Evolutionary conservation across 2,888 invertebrate genomes (phyloP).

Genomic region (Dastarcus helophoroides): DNA sequence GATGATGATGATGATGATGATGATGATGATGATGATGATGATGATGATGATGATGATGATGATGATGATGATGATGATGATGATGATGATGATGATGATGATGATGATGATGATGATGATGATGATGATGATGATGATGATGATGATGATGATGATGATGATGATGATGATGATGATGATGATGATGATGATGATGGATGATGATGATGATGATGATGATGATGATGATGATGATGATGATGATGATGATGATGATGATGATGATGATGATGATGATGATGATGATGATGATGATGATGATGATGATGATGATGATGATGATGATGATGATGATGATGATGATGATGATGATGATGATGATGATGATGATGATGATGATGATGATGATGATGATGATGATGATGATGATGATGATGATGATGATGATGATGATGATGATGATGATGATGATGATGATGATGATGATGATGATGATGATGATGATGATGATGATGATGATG

Average conservation of each 20-base stretch:
- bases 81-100: slow-evolving; percentile 2
- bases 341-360: neutral
- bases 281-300: neutral
- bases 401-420: neutral
- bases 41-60: slow-evolving; percentile 3
- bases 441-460: neutral
- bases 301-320: neutral
- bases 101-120: slow-evolving; percentile 2
- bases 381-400: slow-evolving; percentile 1
- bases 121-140: neutral
- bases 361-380: slow-evolving; percentile 1
- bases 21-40: neutral
- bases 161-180: neutral
- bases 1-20: slow-evolving; percentile 5
- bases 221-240: neutral
- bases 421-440: neutral
- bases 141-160: neutral
- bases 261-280: slow-evolving; percentile 1
- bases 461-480: neutral
- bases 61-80: slow-evolving; percentile 1
- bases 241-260: slow-evolving; percentile 1
- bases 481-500: neutral
- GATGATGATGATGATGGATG: no score
- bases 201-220: slow-evolving; percentile 1
- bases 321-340: neutral